A percentile compares a stretch with the other conserved stretches of the same genome.
phyloP scores from a whole-genome alignment of 2,888 invertebrate genomes.

The Mesorhabditis spiculigera region DNA sequence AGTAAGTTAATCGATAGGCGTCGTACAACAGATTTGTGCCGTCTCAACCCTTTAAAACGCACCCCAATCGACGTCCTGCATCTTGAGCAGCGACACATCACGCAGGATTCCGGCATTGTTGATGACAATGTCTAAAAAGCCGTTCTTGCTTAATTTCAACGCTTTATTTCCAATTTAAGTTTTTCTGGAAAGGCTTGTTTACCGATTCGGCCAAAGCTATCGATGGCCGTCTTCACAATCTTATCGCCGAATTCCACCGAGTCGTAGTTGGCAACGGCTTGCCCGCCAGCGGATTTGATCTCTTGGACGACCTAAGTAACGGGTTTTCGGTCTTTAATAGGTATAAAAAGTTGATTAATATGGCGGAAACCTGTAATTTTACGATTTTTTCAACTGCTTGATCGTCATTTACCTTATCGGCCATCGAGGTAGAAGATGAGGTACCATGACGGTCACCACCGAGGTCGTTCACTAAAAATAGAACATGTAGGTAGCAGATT shows the following conservation, averaged over 20 bases:
- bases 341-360: no score
- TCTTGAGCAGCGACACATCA: conserved; percentile 84
- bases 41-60: conserved; percentile 33
- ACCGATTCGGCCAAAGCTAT: conserved; percentile 73
- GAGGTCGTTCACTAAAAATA: conserved; percentile 79
- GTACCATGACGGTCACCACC: conserved; percentile 84
- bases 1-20: no score
- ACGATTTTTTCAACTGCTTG: not conserved
- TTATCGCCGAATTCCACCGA: conserved; percentile 94
- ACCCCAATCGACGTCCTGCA: conserved; percentile 82
- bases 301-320: conserved; percentile 86
- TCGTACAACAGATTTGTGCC: no score
- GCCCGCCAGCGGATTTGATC: conserved; percentile 79
- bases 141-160: no score
- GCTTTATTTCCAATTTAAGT: no score
- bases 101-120: conserved; percentile 97
- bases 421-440: conserved; percentile 63
- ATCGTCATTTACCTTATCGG: conserved; percentile 37
- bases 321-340: no score
- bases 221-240: conserved; percentile 88
- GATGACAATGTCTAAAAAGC: conserved; percentile 79
- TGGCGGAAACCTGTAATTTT: no score
- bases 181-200: no score
- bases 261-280: conserved; percentile 77
- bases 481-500: not conserved